A percentile compares a stretch with the other conserved stretches of the same genome.
Conservation (phyloP, 2,888 invertebrate species). For the Drosophila limbata region DNA sequence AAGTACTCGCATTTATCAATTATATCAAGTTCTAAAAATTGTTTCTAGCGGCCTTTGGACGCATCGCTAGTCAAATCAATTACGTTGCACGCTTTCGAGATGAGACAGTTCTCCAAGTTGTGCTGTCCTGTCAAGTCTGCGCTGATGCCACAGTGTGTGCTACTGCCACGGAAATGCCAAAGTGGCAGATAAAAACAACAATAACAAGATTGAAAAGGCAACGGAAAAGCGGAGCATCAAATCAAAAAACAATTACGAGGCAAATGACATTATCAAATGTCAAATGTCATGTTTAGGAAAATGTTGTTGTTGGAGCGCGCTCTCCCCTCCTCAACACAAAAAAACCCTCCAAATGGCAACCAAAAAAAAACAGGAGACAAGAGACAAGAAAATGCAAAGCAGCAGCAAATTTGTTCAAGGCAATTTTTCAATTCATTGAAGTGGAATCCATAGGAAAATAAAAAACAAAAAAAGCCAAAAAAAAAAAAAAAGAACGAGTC, state of each 20-base stretch:
- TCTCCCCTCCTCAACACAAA: neutral
- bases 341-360: constrained; percentile 18
- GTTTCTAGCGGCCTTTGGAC: neutral
- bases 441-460: constrained; percentile 74
- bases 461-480: constrained; percentile 5
- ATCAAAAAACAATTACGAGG: constrained; percentile 80
- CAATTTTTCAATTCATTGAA: constrained; percentile 81
- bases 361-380: constrained; percentile 20
- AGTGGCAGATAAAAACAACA: constrained; percentile 53
- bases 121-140: neutral
- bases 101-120: neutral
- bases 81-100: constrained; percentile 22
- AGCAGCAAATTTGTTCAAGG: constrained; percentile 75
- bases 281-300: constrained; percentile 76
- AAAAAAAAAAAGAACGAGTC: constrained; percentile 22
- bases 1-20: neutral
- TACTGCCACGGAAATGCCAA: constrained; percentile 36
- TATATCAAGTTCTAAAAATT: neutral
- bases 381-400: constrained; percentile 67
- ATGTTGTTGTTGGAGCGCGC: constrained; percentile 14
- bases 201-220: constrained; percentile 42
- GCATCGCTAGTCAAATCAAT: constrained; percentile 50
- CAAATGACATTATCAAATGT: constrained; percentile 81
- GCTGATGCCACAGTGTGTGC: neutral
- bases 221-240: constrained; percentile 61